Conservation (phyloP, 1,140 invertebrate species). For the Patella vulgata region DNA sequence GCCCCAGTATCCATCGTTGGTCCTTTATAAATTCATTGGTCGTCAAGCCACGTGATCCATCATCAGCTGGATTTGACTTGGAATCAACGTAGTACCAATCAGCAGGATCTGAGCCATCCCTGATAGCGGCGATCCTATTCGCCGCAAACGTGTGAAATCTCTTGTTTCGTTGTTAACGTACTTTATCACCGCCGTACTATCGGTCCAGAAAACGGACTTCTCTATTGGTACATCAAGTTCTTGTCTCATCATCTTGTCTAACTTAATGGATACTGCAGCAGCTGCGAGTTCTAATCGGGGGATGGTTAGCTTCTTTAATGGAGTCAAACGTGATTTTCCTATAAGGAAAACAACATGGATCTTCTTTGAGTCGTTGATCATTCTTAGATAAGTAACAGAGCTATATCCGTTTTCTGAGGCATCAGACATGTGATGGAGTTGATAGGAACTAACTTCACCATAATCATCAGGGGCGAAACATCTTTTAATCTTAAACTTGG, state of each 20-base stretch:
- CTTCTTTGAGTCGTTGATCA: too few relatives aligned
- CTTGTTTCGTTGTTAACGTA: conserved; percentile 19
- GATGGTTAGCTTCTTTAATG: conserved; percentile 63
- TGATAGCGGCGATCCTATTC: conserved; percentile 25
- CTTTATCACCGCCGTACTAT: conserved; percentile 24
- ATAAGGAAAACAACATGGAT: conserved; percentile 1
- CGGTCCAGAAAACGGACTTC: conserved; percentile 22
- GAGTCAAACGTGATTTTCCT: conserved; percentile 37
- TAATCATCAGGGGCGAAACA: too few relatives aligned
- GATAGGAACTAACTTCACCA: too few relatives aligned
- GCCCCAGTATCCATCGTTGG: conserved; percentile 13
- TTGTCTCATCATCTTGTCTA: conserved; percentile 10
- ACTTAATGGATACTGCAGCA: conserved; percentile 52
- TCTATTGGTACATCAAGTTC: conserved; percentile 14
- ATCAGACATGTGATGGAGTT: too few relatives aligned
- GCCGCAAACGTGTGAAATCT: too few relatives aligned
- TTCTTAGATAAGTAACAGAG: too few relatives aligned
- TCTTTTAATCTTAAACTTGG: conserved; percentile 3
- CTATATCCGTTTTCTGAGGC: too few relatives aligned
- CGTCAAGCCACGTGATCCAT: conserved; percentile 12
- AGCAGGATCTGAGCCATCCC: conserved; percentile 8
- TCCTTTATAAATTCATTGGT: conserved; percentile 11
- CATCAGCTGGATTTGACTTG: conserved; percentile 29
- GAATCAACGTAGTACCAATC: conserved; percentile 23
- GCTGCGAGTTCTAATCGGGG: conserved; percentile 68